These are phyloP conservation scores for Percopsis omiscomaycus DNA, from an alignment of 2,797 vertebrate species.

Conservation along the genomic window DNA sequence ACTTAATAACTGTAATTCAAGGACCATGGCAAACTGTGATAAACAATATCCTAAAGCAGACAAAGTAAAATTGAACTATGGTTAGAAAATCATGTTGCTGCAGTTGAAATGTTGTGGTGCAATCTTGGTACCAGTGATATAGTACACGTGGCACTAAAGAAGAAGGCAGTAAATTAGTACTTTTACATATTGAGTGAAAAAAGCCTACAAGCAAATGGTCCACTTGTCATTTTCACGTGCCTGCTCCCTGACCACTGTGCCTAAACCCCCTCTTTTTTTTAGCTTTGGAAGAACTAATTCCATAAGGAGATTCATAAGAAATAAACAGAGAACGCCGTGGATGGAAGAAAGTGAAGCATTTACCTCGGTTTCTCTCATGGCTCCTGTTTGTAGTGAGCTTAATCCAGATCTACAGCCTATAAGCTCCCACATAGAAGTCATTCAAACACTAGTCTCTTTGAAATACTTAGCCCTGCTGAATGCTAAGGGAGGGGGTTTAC, in stretches of 20 bases:
- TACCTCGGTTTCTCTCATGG: slow-evolving; percentile 74
- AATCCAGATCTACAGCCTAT: slow-evolving; percentile 70
- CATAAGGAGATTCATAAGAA: slow-evolving; percentile 69
- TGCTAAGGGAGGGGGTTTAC: slow-evolving; percentile 35
- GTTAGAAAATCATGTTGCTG: neutral
- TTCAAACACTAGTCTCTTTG: slow-evolving; percentile 64
- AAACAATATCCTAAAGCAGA: neutral
- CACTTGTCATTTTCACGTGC: slow-evolving; percentile 50
- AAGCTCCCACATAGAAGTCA: slow-evolving; percentile 65
- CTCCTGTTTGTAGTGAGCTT: slow-evolving; percentile 72
- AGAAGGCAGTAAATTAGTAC: too few species aligned
- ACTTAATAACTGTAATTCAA: slow-evolving; percentile 16
- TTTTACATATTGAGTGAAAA: too few species aligned
- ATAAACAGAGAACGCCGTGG: slow-evolving; percentile 46
- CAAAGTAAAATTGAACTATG: neutral
- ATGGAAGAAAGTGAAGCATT: slow-evolving; percentile 68
- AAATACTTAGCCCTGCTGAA: slow-evolving; percentile 52
- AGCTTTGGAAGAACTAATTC: slow-evolving; percentile 70
- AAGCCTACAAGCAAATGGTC: slow-evolving; percentile 19
- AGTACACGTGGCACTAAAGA: too few species aligned
- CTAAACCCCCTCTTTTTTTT: slow-evolving; percentile 63
- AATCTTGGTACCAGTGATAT: too few species aligned
- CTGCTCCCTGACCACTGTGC: slow-evolving; percentile 51
- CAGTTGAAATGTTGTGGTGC: too few species aligned
- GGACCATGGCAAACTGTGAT: neutral